phyloP scores from a whole-genome alignment of 2,888 invertebrate genomes.

The Philereme transversata region DNA sequence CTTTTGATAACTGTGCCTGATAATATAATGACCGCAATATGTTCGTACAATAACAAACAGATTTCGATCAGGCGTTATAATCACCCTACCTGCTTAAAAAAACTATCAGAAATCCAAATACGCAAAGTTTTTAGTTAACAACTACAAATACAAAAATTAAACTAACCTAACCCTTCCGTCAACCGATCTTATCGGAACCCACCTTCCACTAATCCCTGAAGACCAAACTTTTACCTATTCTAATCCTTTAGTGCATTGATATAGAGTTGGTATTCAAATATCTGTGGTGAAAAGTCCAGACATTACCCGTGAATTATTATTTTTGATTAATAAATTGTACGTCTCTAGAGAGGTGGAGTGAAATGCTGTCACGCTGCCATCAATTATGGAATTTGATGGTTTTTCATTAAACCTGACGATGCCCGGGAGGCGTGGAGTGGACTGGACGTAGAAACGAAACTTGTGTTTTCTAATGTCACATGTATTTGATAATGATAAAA shows the following conservation, averaged over 20 bases:
- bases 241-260: background rate
- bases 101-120: no score
- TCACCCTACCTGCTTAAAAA: no score
- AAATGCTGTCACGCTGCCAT: slow-evolving; percentile 59
- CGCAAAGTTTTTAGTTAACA: slow-evolving; percentile 5
- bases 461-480: background rate
- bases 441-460: slow-evolving; percentile 18
- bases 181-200: slow-evolving; percentile 33
- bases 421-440: slow-evolving; percentile 50
- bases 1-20: no score
- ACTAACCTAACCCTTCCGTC: slow-evolving; percentile 39
- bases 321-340: slow-evolving; percentile 83
- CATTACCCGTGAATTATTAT: slow-evolving; percentile 83
- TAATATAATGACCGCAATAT: no score
- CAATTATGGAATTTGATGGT: slow-evolving; percentile 81
- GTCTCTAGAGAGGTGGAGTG: slow-evolving; percentile 64
- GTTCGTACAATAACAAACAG: no score
- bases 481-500: no score
- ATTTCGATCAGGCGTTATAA: no score
- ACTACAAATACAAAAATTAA: slow-evolving; percentile 12
- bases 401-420: slow-evolving; percentile 76
- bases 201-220: slow-evolving; percentile 19
- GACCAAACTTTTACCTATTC: slow-evolving; percentile 39
- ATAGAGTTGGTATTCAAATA: slow-evolving; percentile 20
- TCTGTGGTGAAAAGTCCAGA: slow-evolving; percentile 42